phyloP scores from a whole-genome alignment of 2,888 invertebrate genomes.

The Drosophila koepferae region DNA sequence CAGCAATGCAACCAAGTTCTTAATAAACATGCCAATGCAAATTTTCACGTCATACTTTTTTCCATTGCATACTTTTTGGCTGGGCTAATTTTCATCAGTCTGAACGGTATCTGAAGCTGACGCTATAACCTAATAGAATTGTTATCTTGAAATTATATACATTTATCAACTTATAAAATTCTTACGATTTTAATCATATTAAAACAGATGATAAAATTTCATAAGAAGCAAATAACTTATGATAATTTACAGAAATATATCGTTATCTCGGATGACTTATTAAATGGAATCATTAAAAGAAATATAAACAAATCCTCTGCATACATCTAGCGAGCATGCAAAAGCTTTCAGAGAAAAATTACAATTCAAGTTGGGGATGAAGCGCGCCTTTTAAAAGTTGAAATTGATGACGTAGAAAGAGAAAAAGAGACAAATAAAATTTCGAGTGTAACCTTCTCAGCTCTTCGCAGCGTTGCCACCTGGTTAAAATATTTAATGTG shows the following conservation, averaged over 20 bases:
- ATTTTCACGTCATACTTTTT: not conserved
- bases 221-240: too few relatives aligned
- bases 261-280: too few relatives aligned
- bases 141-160: too few relatives aligned
- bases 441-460: not conserved
- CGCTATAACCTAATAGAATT: not conserved
- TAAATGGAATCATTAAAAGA: too few relatives aligned
- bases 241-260: not conserved
- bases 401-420: not conserved
- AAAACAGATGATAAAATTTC: too few relatives aligned
- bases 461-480: constrained; percentile 21
- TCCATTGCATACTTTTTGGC: constrained; percentile 5
- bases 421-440: not conserved
- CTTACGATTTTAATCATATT: too few relatives aligned
- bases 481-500: not conserved
- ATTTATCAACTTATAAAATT: too few relatives aligned
- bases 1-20: not conserved
- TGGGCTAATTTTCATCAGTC: not conserved
- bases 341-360: not conserved
- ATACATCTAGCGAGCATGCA: not conserved
- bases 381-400: not conserved
- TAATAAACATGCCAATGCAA: not conserved
- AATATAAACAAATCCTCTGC: not conserved
- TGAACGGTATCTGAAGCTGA: not conserved
- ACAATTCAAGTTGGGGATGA: not conserved